A percentile compares a stretch with the other conserved stretches of the same genome.
These are phyloP conservation scores for Phoxinus phoxinus DNA, from an alignment of 2,113 vertebrate species.

Conservation along the genomic window DNA sequence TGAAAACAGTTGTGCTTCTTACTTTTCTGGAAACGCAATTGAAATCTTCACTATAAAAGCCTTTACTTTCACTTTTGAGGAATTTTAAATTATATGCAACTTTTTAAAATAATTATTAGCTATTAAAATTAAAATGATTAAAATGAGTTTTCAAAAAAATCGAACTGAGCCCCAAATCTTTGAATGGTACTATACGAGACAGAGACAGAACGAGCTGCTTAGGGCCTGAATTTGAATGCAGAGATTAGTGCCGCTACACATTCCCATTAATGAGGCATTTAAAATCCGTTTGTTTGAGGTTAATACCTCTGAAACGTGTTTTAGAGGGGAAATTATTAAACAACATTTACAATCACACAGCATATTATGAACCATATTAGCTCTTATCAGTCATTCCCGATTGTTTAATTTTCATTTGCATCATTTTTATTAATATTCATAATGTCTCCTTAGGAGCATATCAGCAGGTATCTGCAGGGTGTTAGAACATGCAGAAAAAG, in stretches of 20 bases:
- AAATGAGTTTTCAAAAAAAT: no score
- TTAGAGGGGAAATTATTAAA: slow-evolving; percentile 35
- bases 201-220: not conserved
- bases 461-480: not conserved
- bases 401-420: not conserved
- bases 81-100: no score
- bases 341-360: slow-evolving; percentile 38
- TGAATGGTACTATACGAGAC: not conserved
- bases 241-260: slow-evolving; percentile 49
- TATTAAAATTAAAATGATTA: no score
- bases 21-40: no score
- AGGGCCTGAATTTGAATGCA: slow-evolving; percentile 15
- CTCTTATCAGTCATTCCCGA: not conserved
- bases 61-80: no score
- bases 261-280: slow-evolving; percentile 40
- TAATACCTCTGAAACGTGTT: slow-evolving; percentile 43
- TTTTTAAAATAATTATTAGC: no score
- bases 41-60: no score
- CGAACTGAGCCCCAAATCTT: no score
- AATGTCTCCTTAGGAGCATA: not conserved
- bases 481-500: not conserved
- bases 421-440: slow-evolving; percentile 21
- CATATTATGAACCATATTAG: slow-evolving; percentile 1
- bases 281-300: slow-evolving; percentile 30
- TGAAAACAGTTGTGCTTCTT: no score